phyloP scores from a whole-genome alignment of 2,113 vertebrate genomes.

The Mixornis gularis region DNA sequence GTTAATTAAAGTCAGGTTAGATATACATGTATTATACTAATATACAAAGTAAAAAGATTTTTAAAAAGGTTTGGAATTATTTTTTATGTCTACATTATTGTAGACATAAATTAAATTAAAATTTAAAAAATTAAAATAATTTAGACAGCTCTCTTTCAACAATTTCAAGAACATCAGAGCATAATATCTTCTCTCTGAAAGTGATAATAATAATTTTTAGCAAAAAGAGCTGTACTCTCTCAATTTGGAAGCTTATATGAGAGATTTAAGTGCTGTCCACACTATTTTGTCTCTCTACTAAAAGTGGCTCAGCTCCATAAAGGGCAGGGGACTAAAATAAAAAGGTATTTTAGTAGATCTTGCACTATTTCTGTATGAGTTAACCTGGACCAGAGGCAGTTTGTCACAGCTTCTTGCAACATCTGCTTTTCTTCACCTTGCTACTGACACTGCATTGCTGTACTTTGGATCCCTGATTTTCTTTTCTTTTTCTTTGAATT shows the following conservation, averaged over 20 bases:
- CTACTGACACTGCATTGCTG: neutral
- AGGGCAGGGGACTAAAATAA: neutral
- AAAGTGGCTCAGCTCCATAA: neutral
- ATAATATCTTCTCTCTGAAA: neutral
- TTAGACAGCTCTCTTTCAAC: neutral
- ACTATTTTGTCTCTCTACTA: neutral
- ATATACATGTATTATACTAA: neutral
- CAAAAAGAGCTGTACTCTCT: neutral
- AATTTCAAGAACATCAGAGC: neutral
- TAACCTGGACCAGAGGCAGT: neutral
- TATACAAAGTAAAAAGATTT: neutral
- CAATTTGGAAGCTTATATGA: neutral
- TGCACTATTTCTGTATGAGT: neutral
- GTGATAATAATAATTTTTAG: neutral
- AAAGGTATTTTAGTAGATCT: neutral
- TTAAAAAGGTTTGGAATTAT: neutral
- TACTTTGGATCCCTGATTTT: neutral
- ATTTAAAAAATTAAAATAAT: neutral
- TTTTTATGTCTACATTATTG: neutral
- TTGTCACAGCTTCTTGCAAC: neutral
- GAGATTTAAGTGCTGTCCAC: neutral
- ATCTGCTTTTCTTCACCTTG: neutral
- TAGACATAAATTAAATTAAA: neutral
- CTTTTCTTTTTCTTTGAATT: neutral
- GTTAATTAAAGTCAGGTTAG: neutral